Evolutionary conservation across 2,113 vertebrate genomes (phyloP).

Genomic region (Alces alces): DNA sequence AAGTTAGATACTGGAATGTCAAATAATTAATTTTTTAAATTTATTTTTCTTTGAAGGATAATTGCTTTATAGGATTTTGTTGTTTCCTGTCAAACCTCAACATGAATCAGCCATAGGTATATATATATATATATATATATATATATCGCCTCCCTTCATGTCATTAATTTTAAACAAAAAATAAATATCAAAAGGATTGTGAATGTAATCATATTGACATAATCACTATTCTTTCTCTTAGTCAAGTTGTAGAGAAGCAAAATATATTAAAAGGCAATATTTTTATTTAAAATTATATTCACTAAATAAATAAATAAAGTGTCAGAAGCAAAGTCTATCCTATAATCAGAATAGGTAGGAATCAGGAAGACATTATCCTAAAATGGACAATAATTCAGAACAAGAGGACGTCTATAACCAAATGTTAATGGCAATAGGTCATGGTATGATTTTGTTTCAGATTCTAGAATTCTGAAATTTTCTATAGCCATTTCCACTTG

Average conservation of each 20-base stretch:
- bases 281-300: not conserved
- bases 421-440: not conserved
- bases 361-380: not conserved
- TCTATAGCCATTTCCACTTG: not conserved
- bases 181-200: not conserved
- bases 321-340: not conserved
- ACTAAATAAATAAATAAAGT: not conserved
- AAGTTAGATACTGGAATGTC: not conserved
- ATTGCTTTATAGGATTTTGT: not conserved
- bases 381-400: not conserved
- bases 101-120: not conserved
- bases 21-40: not conserved
- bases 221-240: not conserved
- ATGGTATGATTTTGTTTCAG: not conserved
- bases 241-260: not conserved
- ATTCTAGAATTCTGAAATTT: not conserved
- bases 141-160: not conserved
- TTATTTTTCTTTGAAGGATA: not conserved
- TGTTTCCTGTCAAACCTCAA: not conserved
- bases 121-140: fast-evolving
- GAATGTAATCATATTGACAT: not conserved
- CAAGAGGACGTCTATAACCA: not conserved
- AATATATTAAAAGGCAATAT: not conserved
- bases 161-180: not conserved
- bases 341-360: not conserved